These are phyloP conservation scores for Hippocampus barbouri DNA, from an alignment of 2,113 vertebrate genomes.

Conservation along the genomic window DNA sequence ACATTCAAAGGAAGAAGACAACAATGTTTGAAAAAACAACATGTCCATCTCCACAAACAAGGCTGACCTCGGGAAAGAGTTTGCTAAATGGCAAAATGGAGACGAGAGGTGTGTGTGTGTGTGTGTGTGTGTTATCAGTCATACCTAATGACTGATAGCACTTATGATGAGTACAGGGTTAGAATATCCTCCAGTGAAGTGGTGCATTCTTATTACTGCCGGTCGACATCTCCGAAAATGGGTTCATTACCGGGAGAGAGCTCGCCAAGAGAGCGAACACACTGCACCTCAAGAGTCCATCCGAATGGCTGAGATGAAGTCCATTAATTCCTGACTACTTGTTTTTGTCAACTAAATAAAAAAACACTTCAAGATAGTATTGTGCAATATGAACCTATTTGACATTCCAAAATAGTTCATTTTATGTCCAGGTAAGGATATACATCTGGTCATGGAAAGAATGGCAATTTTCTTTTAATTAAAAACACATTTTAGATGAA, in stretches of 20 bases:
- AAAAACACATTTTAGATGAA: too few species aligned
- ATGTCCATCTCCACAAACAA: neutral
- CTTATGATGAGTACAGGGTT: slow-evolving; percentile 60
- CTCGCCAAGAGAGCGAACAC: slow-evolving; percentile 41
- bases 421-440: too few species aligned
- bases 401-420: neutral
- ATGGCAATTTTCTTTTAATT: too few species aligned
- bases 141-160: slow-evolving; percentile 59
- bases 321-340: slow-evolving; percentile 64
- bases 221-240: slow-evolving; percentile 59
- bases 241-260: slow-evolving; percentile 64
- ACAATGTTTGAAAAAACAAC: slow-evolving; percentile 1
- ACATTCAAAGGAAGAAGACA: neutral
- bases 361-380: too few species aligned
- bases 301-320: slow-evolving; percentile 61
- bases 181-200: slow-evolving; percentile 64
- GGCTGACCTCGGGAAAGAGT: neutral
- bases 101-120: neutral
- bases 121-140: slow-evolving; percentile 27
- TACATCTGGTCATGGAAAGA: too few species aligned
- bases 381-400: neutral
- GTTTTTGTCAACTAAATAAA: slow-evolving; percentile 68
- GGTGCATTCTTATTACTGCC: slow-evolving; percentile 57
- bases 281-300: slow-evolving; percentile 50
- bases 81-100: slow-evolving; percentile 25